Evolutionary conservation across 2,888 invertebrate species (phyloP), one percentile per base, ranked within the genome.

Genomic region (Reticulitermes lucifugus): DNA sequence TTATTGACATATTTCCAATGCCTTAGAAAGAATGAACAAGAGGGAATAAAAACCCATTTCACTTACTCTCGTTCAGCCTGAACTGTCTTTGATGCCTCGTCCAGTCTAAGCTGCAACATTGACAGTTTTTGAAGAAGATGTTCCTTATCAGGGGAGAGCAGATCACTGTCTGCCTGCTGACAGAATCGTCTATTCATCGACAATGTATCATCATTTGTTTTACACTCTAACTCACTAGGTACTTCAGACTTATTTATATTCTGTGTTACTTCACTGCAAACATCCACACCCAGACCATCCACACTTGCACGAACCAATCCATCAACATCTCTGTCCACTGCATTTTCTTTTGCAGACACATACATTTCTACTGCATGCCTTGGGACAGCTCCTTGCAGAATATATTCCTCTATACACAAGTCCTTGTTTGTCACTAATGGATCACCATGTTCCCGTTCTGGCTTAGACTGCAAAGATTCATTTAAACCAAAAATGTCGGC

Each of bases 1-100:
- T 55, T 55, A 55, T 14, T 55, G 51, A 55, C 9, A 4, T 55
- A 55, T 9, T 2, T 18, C 55, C 14, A 55, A 18, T 46, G 9
- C 12, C 9, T 46, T 46, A 46, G 12, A 12, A 55, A 55, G 4
- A 18, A 55, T 55, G 55, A 55, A 14, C 12, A 18, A 18, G 55
- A 18, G 14, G 18, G 55, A 55, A 55, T 12, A 12, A 46, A 46
- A 46, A 46, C 46, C 46, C 46, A 46, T 12, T 55, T 18, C 55
- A 91, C 94, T 93, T 91, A 96, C 96, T 96, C 95, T 92, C 95
- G 92, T 91, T 96, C 96, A 29, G 93, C 93, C 88, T 93, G 93
- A 81, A 96, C 91, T 0, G 95, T 95, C 90, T 95, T 95, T 22
- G 94, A 94, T 4, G 95, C 94, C 89, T 96, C 96, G 86, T 96